Percentiles rank a stretch among this genome's conserved stretches.
Conservation (phyloP, 2,888 invertebrate species). For the Lasioglossum figueresi region DNA sequence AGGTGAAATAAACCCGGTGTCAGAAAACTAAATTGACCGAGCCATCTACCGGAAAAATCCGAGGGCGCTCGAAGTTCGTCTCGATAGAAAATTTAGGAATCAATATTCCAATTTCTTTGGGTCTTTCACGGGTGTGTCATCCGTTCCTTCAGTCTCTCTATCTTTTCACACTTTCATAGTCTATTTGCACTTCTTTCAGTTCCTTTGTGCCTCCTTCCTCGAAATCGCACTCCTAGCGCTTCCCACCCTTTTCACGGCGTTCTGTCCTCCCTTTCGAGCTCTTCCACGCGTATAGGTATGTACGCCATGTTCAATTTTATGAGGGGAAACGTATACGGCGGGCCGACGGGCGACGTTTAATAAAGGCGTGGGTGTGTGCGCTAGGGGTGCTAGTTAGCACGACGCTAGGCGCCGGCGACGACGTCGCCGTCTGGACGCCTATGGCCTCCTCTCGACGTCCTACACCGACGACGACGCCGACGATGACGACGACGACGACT, state of each 20-base stretch:
- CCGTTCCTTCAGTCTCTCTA: neutral
- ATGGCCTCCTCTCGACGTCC: constrained; percentile 74
- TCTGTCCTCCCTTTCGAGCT: constrained; percentile 40
- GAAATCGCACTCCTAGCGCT: constrained; percentile 2
- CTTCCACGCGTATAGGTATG: constrained; percentile 66
- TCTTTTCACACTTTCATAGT: neutral
- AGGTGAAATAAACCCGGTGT: neutral
- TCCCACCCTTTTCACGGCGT: constrained; percentile 5
- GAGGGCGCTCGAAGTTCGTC: neutral
- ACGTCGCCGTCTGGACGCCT: constrained; percentile 82
- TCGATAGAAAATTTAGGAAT: constrained; percentile 25
- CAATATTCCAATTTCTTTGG: constrained; percentile 15
- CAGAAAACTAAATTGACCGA: neutral
- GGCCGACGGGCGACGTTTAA: constrained; percentile 73
- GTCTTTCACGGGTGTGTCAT: neutral
- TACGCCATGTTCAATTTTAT: constrained; percentile 79
- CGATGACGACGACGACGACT: constrained; percentile 57
- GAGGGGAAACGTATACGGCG: constrained; percentile 76
- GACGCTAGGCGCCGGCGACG: constrained; percentile 80
- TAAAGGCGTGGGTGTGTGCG: constrained; percentile 73
- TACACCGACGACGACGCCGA: constrained; percentile 59
- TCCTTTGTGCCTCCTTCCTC: neutral
- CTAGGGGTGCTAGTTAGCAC: constrained; percentile 82
- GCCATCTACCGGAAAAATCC: neutral
- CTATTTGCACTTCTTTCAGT: constrained; percentile 12